Base-by-base conservation (phyloP, 2,113 vertebrate species). In the Rhagologus leucostigma region DNA sequence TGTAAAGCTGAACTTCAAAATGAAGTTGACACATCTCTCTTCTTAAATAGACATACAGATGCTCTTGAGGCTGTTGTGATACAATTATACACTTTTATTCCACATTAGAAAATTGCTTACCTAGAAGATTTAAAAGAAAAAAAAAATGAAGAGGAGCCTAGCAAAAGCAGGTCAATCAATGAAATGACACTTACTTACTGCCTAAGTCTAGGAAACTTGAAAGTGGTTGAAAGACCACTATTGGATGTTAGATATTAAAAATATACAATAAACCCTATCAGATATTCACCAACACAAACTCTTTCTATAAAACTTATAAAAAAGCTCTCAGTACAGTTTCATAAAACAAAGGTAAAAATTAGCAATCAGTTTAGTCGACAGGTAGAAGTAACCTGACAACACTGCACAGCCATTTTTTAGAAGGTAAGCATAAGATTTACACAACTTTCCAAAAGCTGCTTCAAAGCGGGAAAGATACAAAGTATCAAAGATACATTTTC, bases 101-200 rank as follows among this genome's bases (percentile, higher is more conserved):
- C 26, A 77, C 7, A 37, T 39, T 27, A 47, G 12, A 41, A 71
- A 71, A 70, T 33, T 33, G 27, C 26, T 87, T 55, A 71, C 27
- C 22, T n/a, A 44, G 18, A 77, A 74, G 4, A 69, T 7, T 39
- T 14, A 30, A 47, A 73, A 12, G 11, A 37, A 41, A 9, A 6
- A 7, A 18, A 21, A 16, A n/a, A 30, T 26, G 15, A 8, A 22
- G 2, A 3, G 3, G 4, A 9, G 3, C 6, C 13, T 49, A n/a
- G 7, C 11, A 41, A 78, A 39, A 63, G 22, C 10, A 70, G 5
- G 9, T 22, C 9, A 79, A 79, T 15, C 29, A 71, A 71, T 13
- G 11, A 15, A 79, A 70, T 42, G 5, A 21, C 23, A 78, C 30
- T 24, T 52, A 41, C 39, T 62, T 73, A 55, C 11, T 44, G 73